Conservation (phyloP, 2,113 vertebrate genomes). For the Pycnonotus jocosus region DNA sequence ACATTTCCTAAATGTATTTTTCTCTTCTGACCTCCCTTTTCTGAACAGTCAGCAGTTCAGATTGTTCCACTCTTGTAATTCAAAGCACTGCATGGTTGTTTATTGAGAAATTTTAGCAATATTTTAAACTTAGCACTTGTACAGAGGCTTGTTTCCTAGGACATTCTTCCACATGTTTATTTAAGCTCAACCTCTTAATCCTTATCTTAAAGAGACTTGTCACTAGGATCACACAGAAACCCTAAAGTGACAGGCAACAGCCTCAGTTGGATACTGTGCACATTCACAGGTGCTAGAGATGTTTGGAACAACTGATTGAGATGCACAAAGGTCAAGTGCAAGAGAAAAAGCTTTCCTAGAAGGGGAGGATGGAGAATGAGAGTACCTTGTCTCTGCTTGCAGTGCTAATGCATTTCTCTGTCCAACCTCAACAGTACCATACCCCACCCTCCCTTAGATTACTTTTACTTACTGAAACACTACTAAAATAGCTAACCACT, state of each 20-base stretch:
- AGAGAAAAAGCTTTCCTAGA: background rate
- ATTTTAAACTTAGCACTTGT: background rate
- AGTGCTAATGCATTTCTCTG: background rate
- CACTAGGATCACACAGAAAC: background rate
- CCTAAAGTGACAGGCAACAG: background rate
- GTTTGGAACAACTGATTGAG: background rate
- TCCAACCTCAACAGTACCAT: rapidly evolving
- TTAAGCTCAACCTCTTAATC: background rate
- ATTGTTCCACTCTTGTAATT: background rate
- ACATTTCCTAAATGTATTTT: background rate
- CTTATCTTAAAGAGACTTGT: background rate
- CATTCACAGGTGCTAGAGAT: background rate
- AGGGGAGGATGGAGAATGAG: background rate
- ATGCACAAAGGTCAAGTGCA: background rate
- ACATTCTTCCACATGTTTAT: background rate
- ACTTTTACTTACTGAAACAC: background rate
- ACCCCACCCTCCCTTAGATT: rapidly evolving
- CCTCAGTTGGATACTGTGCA: background rate
- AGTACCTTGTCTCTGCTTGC: background rate
- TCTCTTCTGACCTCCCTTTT: background rate
- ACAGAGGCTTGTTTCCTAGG: background rate
- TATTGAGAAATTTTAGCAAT: background rate
- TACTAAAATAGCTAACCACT: background rate
- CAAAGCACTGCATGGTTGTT: background rate
- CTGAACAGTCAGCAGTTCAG: background rate